Base-by-base conservation (phyloP, 2,888 invertebrate genomes). In the Cynaeus angustus region DNA sequence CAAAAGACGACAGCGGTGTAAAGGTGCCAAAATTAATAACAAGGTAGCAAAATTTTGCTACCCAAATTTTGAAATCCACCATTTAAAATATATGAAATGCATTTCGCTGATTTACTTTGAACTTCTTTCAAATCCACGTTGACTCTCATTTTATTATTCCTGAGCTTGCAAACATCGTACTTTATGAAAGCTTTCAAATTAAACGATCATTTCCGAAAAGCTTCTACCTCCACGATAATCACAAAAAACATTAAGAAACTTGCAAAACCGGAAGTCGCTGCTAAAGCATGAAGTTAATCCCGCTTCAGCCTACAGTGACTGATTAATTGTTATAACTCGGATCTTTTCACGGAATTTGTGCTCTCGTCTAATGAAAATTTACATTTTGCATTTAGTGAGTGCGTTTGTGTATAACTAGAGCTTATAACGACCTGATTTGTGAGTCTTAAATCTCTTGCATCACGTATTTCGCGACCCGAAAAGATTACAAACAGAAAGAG, bases 21-120 rank as follows among this genome's bases (percentile, higher is more conserved):
- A 55, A 68, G 68, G 68, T 56, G 64, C 45, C 68, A 61, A 68
- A 68, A 62, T 68, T 68, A 62, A 68, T 62, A 68, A 62, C 26
- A 26, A 59, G 21, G 21, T 21, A 3, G 21, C 4, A 1, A 21
- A 21, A 21, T 21, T n/a, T n/a, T 21, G 21, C 21, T 21, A 21
- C 1, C n/a, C n/a, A n/a, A n/a, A n/a, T n/a, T n/a, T n/a, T n/a
- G n/a, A n/a, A n/a, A n/a, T n/a, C n/a, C 21, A 4, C 4, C 21
- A 21, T 21, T 21, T 21, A 21, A 21, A 21, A 3, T 21, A 3
- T 3, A 21, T 4, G 21, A 21, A 21, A 21, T 21, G 21, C 21
- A 21, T 21, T 21, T 21, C 21, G 4, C 21, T 21, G 21, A 21
- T 21, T 21, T 21, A 1, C 21, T 21, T 4, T 21, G 21, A 21